Evolutionary conservation across 2,888 invertebrate species (phyloP).

Genomic region (Lapara coniferarum): DNA sequence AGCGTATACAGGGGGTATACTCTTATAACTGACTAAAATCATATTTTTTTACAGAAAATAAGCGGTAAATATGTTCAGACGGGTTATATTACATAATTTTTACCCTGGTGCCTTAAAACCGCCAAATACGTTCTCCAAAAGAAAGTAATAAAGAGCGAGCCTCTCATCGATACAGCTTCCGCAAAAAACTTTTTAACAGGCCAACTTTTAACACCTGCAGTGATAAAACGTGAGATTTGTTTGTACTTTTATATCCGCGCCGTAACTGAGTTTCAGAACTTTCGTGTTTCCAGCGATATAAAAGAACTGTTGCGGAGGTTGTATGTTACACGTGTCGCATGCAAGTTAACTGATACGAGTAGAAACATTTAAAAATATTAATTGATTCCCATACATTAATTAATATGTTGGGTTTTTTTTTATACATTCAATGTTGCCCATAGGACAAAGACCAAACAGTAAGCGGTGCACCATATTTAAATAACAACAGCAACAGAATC

Average conservation of each 20-base stretch:
- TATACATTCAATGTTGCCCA: too few relatives aligned
- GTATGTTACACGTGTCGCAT: background rate
- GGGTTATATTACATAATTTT: background rate
- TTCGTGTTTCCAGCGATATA: background rate
- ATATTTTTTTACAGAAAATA: too few relatives aligned
- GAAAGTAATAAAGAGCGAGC: background rate
- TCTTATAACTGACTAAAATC: background rate
- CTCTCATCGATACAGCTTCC: background rate
- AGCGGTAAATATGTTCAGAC: background rate
- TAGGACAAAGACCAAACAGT: too few relatives aligned
- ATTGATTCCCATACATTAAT: too few relatives aligned
- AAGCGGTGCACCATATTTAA: too few relatives aligned
- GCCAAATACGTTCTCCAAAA: background rate
- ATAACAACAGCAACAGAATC: conserved; percentile 15
- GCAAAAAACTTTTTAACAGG: conserved; percentile 2
- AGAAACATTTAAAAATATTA: background rate
- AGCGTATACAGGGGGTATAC: too few relatives aligned
- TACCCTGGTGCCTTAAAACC: background rate
- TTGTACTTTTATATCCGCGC: conserved; percentile 14
- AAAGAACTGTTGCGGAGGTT: background rate
- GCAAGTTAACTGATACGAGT: background rate
- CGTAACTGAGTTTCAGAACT: background rate
- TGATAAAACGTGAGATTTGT: conserved; percentile 21
- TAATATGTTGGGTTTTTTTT: too few relatives aligned
- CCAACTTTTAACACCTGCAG: conserved; percentile 20